Base-by-base conservation (phyloP, 2,888 invertebrate genomes). In the Melieria picta region DNA sequence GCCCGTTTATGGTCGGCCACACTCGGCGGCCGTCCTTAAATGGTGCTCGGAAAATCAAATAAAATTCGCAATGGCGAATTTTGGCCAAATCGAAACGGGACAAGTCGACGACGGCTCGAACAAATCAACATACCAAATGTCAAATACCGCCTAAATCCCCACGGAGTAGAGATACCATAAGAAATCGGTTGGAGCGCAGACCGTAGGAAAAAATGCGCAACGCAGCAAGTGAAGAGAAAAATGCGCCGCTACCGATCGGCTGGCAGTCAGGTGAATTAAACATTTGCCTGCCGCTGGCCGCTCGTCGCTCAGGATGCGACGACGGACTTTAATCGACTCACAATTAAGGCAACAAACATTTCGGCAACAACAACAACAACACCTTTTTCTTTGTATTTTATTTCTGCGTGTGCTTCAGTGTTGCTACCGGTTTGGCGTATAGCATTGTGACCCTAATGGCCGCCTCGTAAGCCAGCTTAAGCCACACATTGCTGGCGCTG, bases 111-210 rank as follows among this genome's bases (percentile, higher is more conserved):
- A 3, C 62, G n/a, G 47, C 48, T 10, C 16, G 10, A 58, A 4
- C 58, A 13, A 58, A 30, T 10, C 42, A 16, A 42, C 43, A 16
- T 48, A 7, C 16, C 46, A 45, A 47, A 46, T 63, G 16, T 4
- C 62, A 63, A 63, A 63, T 63, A 10, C 62, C 48, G 16, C 46
- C n/a, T 63, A 63, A 61, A 47, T 47, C 62, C 62, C 62, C 48
- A 63, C 62, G 62, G 62, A 63, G 47, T 48, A 4, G 30, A 30
- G 30, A 30, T 30, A 30, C 30, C 30, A 30, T 30, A 30, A 30
- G 2, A 30, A 30, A 30, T 30, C 30, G 30, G 30, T 3, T 3
- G 30, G 30, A 30, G 30, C 3, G 30, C 30, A 30, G 30, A 30
- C 3, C 3, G 30, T 30, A 30, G 30, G 30, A 30, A 48, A n/a